phyloP scores from a whole-genome alignment of 64 coral and sea anemone genomes.

The Actinia equina region DNA sequence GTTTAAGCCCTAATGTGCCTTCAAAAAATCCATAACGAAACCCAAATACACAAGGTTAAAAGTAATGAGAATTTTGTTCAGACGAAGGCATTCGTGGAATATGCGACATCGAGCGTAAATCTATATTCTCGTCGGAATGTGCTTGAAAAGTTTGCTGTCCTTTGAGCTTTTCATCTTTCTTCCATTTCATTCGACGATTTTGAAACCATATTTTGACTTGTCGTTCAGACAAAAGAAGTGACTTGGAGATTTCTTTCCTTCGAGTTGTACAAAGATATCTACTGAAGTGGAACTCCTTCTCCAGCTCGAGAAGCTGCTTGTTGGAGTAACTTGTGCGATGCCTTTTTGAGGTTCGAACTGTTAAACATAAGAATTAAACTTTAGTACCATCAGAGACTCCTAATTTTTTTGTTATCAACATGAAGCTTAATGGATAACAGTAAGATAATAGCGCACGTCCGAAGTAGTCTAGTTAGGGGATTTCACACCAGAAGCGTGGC shows the following conservation, averaged over 20 bases:
- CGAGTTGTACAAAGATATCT: constrained; percentile 45
- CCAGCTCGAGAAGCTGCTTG: constrained; percentile 60
- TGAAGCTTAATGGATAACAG: no score
- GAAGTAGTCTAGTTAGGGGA: not conserved
- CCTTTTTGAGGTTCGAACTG: constrained; percentile 26
- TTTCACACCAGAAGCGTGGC: not conserved
- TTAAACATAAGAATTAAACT: not conserved
- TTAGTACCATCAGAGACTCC: not conserved
- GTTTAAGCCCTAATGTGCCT: not conserved
- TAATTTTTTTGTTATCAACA: not conserved
- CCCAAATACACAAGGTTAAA: not conserved
- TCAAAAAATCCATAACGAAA: not conserved
- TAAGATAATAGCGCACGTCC: not conserved
- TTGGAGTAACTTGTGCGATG: constrained; percentile 43
- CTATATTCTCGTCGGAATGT: constrained; percentile 2
- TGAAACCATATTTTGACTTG: constrained; percentile 79
- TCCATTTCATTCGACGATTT: constrained; percentile 74
- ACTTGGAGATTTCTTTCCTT: constrained; percentile 42
- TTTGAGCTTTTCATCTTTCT: constrained; percentile 57
- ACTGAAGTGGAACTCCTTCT: constrained; percentile 66
- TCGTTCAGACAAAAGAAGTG: constrained; percentile 44
- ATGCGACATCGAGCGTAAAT: not conserved
- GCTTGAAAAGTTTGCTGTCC: not conserved
- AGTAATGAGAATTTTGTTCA: not conserved
- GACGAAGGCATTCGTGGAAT: not conserved